A percentile compares a stretch with the other conserved stretches of the same genome.
Conservation (phyloP, 2,888 invertebrate genomes). For the Rosalia funebris region DNA sequence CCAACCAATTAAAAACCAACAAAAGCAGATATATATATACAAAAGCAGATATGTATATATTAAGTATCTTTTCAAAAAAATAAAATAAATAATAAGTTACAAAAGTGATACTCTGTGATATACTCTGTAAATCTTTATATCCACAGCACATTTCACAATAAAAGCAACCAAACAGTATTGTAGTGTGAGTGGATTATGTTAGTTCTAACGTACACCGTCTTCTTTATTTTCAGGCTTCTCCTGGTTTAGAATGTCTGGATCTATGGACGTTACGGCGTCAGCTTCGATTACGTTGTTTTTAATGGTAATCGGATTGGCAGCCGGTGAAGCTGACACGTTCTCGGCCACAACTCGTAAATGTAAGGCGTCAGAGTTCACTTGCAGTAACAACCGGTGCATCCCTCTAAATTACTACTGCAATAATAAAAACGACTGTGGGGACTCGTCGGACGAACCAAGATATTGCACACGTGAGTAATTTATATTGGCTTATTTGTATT, state of each 20-base stretch:
- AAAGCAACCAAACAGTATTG: no score
- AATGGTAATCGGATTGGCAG: slow-evolving; percentile 22
- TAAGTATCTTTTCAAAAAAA: no score
- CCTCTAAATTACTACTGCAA: slow-evolving; percentile 81
- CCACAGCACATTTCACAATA: no score
- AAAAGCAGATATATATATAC: no score
- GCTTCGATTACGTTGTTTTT: slow-evolving; percentile 31
- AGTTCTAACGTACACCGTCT: no score
- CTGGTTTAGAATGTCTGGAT: slow-evolving; percentile 33
- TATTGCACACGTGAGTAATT: slow-evolving; percentile 82
- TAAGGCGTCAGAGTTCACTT: slow-evolving; percentile 75
- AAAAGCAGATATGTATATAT: no score
- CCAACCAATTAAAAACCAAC: no score
- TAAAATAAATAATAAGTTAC: no score
- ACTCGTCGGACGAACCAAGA: slow-evolving; percentile 81
- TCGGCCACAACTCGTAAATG: slow-evolving; percentile 62
- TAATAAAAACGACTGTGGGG: slow-evolving; percentile 82
- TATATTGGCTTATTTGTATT: no score
- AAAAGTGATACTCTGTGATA: no score
- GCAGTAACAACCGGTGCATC: slow-evolving; percentile 74
- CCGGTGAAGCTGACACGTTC: slow-evolving; percentile 21
- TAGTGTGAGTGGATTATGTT: no score
- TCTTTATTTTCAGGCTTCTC: slow-evolving; percentile 8
- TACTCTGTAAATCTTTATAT: no score
- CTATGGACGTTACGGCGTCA: slow-evolving; percentile 31